Evolutionary conservation across 2,888 invertebrate species (phyloP).

Genomic region (Cryptocheilus praepositus): DNA sequence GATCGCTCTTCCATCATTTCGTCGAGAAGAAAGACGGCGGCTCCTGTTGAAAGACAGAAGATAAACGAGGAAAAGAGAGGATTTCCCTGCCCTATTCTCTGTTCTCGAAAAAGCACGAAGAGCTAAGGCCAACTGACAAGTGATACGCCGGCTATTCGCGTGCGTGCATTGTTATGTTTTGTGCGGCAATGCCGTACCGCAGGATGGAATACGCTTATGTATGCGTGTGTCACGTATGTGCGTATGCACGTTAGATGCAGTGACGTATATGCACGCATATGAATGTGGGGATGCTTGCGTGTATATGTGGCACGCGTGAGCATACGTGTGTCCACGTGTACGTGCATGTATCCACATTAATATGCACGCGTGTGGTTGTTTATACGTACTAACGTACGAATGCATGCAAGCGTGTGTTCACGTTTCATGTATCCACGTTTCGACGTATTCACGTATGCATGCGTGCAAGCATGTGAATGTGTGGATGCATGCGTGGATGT

Average conservation of each 20-base stretch:
- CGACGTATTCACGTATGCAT: too few species aligned
- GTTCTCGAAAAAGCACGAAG: constrained; percentile 10
- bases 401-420: too few species aligned
- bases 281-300: not conserved
- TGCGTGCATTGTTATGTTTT: not conserved
- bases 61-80: constrained; percentile 9
- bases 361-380: too few species aligned
- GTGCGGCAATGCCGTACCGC: not conserved
- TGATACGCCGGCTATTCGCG: constrained; percentile 11
- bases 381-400: too few species aligned
- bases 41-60: not conserved
- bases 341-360: not conserved
- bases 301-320: too few species aligned
- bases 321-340: not conserved
- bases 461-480: too few species aligned
- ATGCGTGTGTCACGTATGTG: not conserved
- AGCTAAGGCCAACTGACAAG: not conserved
- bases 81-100: not conserved
- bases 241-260: not conserved
- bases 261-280: too few species aligned
- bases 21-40: not conserved
- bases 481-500: too few species aligned
- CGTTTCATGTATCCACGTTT: too few species aligned
- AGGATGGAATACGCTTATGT: not conserved
- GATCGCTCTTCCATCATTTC: constrained; percentile 2